phyloP scores from a whole-genome alignment of 2,797 vertebrate genomes.

The Phyllotis vaccarum region DNA sequence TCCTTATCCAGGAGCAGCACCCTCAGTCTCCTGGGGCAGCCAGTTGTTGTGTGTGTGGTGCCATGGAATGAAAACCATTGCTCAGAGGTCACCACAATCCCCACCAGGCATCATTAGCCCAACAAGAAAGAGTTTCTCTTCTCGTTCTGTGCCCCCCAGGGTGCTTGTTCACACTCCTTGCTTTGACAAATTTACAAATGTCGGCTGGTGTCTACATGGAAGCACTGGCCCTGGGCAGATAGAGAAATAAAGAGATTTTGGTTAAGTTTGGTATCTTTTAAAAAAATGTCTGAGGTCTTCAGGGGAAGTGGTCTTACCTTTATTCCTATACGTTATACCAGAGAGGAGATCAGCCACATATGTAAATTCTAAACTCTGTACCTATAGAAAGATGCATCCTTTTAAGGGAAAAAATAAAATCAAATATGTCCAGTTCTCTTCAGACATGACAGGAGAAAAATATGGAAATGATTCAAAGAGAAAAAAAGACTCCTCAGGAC shows the following conservation, averaged over 20 bases:
- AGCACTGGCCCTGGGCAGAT: neutral
- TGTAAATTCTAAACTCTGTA: neutral
- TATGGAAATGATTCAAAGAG: slow-evolving; percentile 44
- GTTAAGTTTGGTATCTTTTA: neutral
- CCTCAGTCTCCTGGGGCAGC: neutral
- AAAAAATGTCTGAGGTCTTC: neutral
- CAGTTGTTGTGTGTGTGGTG: neutral
- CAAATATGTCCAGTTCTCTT: neutral
- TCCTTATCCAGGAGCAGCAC: neutral
- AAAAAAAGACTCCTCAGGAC: slow-evolving; percentile 44
- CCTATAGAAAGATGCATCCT: neutral
- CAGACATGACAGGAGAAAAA: neutral
- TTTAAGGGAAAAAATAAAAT: slow-evolving; percentile 13
- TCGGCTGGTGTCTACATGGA: neutral
- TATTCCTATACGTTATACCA: neutral
- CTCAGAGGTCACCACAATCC: slow-evolving; percentile 35
- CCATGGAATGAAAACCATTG: slow-evolving; percentile 14
- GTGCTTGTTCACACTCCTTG: neutral
- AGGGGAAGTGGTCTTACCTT: neutral
- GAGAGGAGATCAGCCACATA: neutral
- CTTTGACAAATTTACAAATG: slow-evolving; percentile 53
- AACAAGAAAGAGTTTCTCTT: slow-evolving; percentile 50
- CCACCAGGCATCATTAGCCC: slow-evolving; percentile 7
- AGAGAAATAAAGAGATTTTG: neutral
- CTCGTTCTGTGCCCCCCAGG: neutral